Conservation (phyloP, 1,140 invertebrate species). For the Arion vulgaris region DNA sequence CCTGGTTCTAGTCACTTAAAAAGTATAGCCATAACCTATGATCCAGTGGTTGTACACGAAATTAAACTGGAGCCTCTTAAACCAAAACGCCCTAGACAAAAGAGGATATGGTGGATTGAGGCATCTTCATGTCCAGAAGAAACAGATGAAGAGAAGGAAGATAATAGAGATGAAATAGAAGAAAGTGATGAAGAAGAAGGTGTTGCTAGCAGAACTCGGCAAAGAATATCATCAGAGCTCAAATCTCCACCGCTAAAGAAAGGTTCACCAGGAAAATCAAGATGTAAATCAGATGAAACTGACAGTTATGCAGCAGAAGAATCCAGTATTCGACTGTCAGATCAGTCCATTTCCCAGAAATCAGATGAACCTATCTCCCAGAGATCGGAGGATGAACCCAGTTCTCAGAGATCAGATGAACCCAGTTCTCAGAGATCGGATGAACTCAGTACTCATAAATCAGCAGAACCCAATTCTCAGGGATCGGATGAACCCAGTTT, state of each 20-base stretch:
- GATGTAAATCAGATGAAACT: background rate
- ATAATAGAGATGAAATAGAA: background rate
- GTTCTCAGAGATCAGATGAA: too few relatives aligned
- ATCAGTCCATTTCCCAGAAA: background rate
- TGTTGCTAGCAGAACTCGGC: slow-evolving; percentile 14
- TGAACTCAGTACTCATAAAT: background rate
- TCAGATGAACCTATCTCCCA: background rate
- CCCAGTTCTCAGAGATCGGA: background rate
- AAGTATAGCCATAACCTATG: slow-evolving; percentile 19
- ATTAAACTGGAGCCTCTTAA: background rate
- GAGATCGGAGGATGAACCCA: too few relatives aligned
- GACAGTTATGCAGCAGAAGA: background rate
- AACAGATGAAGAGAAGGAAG: slow-evolving; percentile 3
- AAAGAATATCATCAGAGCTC: background rate
- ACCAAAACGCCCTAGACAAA: slow-evolving; percentile 15
- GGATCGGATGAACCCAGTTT: background rate
- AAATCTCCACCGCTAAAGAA: background rate
- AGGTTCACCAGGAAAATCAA: background rate
- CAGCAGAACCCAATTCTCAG: background rate
- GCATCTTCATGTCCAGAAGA: background rate
- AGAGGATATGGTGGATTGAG: slow-evolving; percentile 39
- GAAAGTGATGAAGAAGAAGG: slow-evolving; percentile 6
- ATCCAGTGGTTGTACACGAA: slow-evolving; percentile 17
- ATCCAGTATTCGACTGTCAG: background rate
- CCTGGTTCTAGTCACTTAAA: slow-evolving; percentile 14